These are phyloP conservation scores for Pandemis corylana DNA, from an alignment of 2,888 invertebrate species.

Conservation along the genomic window DNA sequence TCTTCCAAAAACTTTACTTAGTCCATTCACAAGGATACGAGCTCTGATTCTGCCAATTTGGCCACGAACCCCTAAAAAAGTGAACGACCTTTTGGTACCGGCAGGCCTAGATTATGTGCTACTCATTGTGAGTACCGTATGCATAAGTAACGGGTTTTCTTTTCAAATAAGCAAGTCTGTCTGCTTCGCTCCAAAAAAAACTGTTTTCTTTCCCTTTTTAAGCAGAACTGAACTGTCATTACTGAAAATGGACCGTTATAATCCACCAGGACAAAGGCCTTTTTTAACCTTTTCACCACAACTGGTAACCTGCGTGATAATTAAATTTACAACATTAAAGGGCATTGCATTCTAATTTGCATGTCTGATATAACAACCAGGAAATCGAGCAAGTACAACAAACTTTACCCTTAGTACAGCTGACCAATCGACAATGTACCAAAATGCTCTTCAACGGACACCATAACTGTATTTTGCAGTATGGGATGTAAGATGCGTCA, in stretches of 20 bases:
- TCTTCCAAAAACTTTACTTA: too few species aligned
- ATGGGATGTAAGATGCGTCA: slow-evolving; percentile 27
- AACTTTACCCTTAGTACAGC: slow-evolving; percentile 21
- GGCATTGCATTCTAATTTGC: slow-evolving; percentile 24
- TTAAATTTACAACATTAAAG: not conserved
- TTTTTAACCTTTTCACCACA: not conserved
- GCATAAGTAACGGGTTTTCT: slow-evolving; percentile 11
- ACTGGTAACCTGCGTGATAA: slow-evolving; percentile 3
- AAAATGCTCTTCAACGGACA: not conserved
- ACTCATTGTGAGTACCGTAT: slow-evolving; percentile 16
- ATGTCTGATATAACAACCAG: slow-evolving; percentile 13
- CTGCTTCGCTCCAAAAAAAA: not conserved
- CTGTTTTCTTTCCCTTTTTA: not conserved
- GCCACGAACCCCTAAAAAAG: not conserved
- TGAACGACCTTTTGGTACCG: slow-evolving; percentile 15
- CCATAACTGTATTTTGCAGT: slow-evolving; percentile 18
- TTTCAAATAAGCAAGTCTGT: not conserved
- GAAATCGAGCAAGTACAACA: not conserved
- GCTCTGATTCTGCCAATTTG: too few species aligned
- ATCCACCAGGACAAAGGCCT: not conserved
- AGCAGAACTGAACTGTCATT: too few species aligned
- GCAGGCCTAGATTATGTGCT: slow-evolving; percentile 7
- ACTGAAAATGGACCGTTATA: not conserved
- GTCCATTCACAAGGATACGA: too few species aligned
- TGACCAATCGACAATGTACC: not conserved